These are phyloP conservation scores for Apolygus lucorum DNA, from an alignment of 1,140 invertebrate genomes.

Conservation along the genomic window DNA sequence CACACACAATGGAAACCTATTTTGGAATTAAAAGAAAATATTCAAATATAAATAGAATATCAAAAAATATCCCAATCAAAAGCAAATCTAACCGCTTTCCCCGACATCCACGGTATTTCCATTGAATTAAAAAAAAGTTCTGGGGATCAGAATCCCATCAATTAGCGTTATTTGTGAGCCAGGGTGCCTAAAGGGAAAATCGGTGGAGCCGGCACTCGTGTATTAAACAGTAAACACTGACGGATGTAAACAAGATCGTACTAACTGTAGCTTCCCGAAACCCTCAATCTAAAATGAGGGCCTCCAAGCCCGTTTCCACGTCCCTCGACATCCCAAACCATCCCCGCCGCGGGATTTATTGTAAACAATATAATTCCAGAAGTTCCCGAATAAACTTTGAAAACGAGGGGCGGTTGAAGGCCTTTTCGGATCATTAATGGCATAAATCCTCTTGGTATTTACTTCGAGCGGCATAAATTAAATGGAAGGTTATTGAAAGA, in stretches of 20 bases:
- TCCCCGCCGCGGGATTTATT: neutral
- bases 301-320: too few species aligned
- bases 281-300: neutral
- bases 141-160: constrained; percentile 2
- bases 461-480: neutral
- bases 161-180: constrained; percentile 13
- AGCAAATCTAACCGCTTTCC: too few species aligned
- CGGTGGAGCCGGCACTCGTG: neutral
- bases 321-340: neutral
- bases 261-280: too few species aligned
- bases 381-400: constrained; percentile 12
- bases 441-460: neutral
- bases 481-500: neutral
- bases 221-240: neutral
- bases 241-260: constrained; percentile 11
- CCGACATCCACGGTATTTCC: too few species aligned
- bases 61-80: too few species aligned
- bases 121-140: neutral
- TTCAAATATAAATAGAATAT: too few species aligned
- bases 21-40: too few species aligned
- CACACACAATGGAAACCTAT: too few species aligned
- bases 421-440: constrained; percentile 6
- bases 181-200: neutral
- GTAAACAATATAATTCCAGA: constrained; percentile 19
- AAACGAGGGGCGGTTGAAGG: too few species aligned